A percentile compares a stretch with the other conserved stretches of the same genome.
phyloP scores from a whole-genome alignment of 2,888 invertebrate species.

The Rhagonycha fulva region DNA sequence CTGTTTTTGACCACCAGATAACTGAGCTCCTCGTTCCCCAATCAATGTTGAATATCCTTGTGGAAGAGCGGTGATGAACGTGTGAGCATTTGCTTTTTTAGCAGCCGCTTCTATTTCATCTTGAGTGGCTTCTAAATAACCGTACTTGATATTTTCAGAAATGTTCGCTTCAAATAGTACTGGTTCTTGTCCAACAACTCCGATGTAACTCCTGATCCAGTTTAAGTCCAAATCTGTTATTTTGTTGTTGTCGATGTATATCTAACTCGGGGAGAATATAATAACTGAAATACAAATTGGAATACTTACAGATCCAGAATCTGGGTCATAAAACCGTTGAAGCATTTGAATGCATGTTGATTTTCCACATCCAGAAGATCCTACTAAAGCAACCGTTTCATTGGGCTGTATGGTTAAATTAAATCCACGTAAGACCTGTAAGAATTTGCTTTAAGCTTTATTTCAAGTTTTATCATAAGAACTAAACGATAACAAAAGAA shows the following conservation, averaged over 20 bases:
- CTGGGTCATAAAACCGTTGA: slow-evolving; percentile 74
- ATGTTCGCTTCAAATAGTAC: slow-evolving; percentile 84
- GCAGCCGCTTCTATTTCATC: slow-evolving; percentile 73
- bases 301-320: slow-evolving; percentile 65
- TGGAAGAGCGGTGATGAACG: slow-evolving; percentile 75
- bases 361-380: slow-evolving; percentile 79
- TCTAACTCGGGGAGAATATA: slow-evolving; percentile 50
- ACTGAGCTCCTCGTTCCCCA: slow-evolving; percentile 81
- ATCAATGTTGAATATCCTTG: slow-evolving; percentile 83
- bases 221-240: slow-evolving; percentile 75
- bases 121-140: slow-evolving; percentile 66
- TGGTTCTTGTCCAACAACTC: slow-evolving; percentile 90
- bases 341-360: slow-evolving; percentile 75
- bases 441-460: too few relatives aligned
- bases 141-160: slow-evolving; percentile 81
- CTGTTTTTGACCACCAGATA: slow-evolving; percentile 89
- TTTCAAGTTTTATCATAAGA: too few relatives aligned
- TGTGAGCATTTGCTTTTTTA: slow-evolving; percentile 76
- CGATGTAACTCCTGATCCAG: slow-evolving; percentile 80
- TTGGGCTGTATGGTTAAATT: slow-evolving; percentile 70
- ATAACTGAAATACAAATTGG: slow-evolving; percentile 52
- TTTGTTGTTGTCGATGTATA: slow-evolving; percentile 68
- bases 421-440: slow-evolving; percentile 66
- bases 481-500: too few relatives aligned
- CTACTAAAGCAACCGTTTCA: slow-evolving; percentile 75